Evolutionary conservation across 2,888 invertebrate species (phyloP), one percentile per base, ranked within the genome.

Genomic region (Beris chalybata): DNA sequence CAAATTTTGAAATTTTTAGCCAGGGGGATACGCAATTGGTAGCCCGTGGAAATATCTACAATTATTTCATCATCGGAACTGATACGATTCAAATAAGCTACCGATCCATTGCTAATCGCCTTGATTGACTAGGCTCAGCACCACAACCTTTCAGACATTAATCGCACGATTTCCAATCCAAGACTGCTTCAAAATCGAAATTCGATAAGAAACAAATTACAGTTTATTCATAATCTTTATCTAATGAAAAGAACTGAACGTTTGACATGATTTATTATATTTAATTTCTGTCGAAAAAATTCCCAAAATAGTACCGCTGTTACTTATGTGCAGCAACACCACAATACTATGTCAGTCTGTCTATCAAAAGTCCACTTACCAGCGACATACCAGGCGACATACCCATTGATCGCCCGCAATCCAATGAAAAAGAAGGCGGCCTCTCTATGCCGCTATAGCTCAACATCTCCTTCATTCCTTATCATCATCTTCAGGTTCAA

Each of bases 401-500:
- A 44, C 13, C 43, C 56, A 44, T 44, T 44, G 15, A 56, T 56
- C 43, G n/a, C 15, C 12, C 22, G 29, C 5, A 15, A 12, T 44
- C 22, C 56, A 5, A 4, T 38, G 32, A 11, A 44, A 4, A n/a
- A n/a, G 5, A 31, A 56, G 12, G 15, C 5, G n/a, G 43, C 56
- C 56, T 44, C 43, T 56, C 44, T 56, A 11, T 13, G 56, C 43
- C 22, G 44, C 44, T 44, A n/a, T n/a, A 43, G 11, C 22, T 15
- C 44, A 43, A 44, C 44, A 29, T 56, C 5, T 13, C 29, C 56
- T 9, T 56, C n/a, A 44, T 56, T 56, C 56, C 11, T 56, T 56
- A 44, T 44, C 56, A 44, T 13, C n/a, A 54, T 54, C 54, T 54
- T 44, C 43, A 56, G 56, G 56, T 56, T 56, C 56, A 56, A 56